Conservation (phyloP, 2,888 invertebrate genomes). For the Theretra japonica region DNA sequence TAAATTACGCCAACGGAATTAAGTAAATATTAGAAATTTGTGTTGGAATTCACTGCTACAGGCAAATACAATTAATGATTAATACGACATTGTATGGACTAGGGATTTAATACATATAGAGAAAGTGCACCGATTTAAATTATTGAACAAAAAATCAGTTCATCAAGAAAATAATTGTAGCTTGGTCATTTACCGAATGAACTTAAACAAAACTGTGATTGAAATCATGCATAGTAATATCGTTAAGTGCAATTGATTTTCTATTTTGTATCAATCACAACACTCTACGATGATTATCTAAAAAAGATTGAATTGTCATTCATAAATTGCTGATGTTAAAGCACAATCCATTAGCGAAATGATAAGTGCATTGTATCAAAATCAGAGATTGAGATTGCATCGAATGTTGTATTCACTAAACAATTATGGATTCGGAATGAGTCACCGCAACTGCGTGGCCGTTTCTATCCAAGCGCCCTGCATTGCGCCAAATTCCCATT, state of each 20-base stretch:
- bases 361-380: not conserved
- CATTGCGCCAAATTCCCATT: conserved; percentile 80
- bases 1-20: not conserved
- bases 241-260: not conserved
- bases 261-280: not conserved
- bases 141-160: not conserved
- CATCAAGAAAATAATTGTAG: not conserved
- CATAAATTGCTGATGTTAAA: not conserved
- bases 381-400: conserved; percentile 42
- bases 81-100: not conserved
- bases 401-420: conserved; percentile 55
- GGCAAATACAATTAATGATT: not conserved
- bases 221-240: not conserved
- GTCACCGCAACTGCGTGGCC: conserved; percentile 70
- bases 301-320: not conserved
- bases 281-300: not conserved
- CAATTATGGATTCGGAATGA: conserved; percentile 72
- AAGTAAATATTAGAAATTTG: not conserved
- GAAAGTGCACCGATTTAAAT: not conserved
- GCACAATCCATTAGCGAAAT: conserved; percentile 4
- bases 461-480: conserved; percentile 73
- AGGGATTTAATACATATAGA: not conserved
- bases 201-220: not conserved
- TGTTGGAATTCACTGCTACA: too few species aligned
- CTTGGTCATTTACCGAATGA: not conserved